Evolutionary conservation across 2,113 vertebrate genomes (phyloP).

Genomic region (Elachura formosa): DNA sequence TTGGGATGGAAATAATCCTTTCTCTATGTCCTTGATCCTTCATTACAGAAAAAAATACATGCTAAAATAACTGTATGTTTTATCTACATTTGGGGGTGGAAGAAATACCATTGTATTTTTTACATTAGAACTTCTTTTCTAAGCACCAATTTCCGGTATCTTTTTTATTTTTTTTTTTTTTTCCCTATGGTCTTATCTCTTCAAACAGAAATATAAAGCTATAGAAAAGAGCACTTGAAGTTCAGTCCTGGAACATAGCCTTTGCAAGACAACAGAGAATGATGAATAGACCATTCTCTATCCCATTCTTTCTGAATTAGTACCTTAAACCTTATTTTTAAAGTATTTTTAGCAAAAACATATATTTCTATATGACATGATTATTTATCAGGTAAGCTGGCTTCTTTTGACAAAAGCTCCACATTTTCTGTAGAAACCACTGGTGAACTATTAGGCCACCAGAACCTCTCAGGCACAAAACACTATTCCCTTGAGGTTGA

Average conservation of each 20-base stretch:
- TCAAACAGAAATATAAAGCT: neutral
- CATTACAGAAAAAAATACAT: neutral
- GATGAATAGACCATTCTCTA: conserved; percentile 74
- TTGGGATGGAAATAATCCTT: neutral
- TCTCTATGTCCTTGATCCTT: neutral
- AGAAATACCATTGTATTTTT: neutral
- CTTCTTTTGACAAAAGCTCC: conserved; percentile 49
- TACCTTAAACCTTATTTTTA: conserved; percentile 76
- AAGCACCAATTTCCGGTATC: neutral
- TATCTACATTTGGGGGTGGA: neutral
- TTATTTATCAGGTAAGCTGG: conserved; percentile 69
- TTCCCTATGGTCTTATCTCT: neutral
- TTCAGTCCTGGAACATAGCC: neutral
- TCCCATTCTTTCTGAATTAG: conserved; percentile 71
- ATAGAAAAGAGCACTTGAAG: neutral
- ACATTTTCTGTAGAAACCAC: neutral
- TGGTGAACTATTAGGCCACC: neutral
- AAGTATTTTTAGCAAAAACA: conserved; percentile 70
- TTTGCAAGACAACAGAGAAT: neutral
- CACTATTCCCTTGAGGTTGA: conserved; percentile 46
- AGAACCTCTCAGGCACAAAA: conserved; percentile 3
- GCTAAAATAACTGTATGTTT: neutral
- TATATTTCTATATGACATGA: conserved; percentile 72
- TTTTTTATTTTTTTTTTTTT: neutral
- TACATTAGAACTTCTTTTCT: neutral